Percentiles rank a stretch among this genome's conserved stretches.
Evolutionary conservation across 2,113 vertebrate genomes (phyloP).

Genomic region (Grammomys surdaster): DNA sequence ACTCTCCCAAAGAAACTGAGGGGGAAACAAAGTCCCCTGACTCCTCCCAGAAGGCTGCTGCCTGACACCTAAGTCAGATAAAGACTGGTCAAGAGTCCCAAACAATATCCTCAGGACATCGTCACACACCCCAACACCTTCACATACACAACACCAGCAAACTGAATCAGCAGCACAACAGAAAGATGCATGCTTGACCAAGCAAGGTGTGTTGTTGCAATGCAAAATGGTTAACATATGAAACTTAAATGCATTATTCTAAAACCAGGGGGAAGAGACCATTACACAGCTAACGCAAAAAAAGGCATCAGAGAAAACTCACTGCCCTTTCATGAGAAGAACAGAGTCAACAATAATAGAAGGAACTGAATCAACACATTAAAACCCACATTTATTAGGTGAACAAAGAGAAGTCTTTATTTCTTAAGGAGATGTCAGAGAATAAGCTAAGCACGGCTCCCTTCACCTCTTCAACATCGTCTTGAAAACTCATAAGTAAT

Average conservation of each 20-base stretch:
- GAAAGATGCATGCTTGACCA: not conserved
- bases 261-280: not conserved
- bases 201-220: not conserved
- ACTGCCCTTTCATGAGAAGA: not conserved
- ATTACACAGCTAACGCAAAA: not conserved
- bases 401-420: too few relatives aligned
- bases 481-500: not conserved
- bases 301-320: not conserved
- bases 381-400: not conserved
- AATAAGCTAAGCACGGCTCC: not conserved
- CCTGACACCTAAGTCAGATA: not conserved
- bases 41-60: too few relatives aligned
- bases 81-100: not conserved
- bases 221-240: not conserved
- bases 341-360: not conserved
- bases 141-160: not conserved
- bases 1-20: not conserved
- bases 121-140: not conserved
- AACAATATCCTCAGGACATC: not conserved
- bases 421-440: too few relatives aligned
- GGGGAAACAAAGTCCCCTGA: not conserved
- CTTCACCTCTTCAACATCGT: not conserved
- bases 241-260: not conserved
- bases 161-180: not conserved
- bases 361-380: not conserved